phyloP scores from a whole-genome alignment of 2,113 vertebrate species.

The Lycaon pictus region DNA sequence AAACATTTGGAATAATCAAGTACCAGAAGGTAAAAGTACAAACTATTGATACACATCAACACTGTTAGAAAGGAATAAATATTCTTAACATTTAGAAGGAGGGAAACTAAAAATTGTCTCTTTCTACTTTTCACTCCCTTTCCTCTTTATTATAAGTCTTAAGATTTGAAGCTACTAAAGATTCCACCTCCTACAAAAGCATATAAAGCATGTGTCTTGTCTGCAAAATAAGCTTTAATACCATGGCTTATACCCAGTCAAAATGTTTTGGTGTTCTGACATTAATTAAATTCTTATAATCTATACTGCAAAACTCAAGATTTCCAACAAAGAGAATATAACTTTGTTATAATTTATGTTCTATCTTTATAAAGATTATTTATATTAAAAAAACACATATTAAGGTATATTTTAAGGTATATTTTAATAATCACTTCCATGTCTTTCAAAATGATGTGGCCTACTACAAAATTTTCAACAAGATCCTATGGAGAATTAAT shows the following conservation, averaged over 20 bases:
- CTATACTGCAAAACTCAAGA: background rate
- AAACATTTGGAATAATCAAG: constrained; percentile 46
- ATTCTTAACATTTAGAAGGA: background rate
- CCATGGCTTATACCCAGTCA: background rate
- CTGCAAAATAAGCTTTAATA: background rate
- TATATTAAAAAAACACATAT: background rate
- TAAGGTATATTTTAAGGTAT: background rate
- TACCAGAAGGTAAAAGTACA: background rate
- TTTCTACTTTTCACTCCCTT: constrained; percentile 37
- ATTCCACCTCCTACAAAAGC: background rate
- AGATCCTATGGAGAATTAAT: background rate
- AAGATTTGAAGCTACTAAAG: background rate
- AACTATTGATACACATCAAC: background rate
- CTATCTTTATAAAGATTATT: background rate
- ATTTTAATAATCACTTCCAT: constrained; percentile 44
- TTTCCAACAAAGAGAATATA: constrained; percentile 15
- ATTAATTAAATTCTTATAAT: background rate
- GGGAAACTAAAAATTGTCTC: background rate
- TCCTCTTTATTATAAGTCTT: constrained; percentile 24
- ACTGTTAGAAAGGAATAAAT: constrained; percentile 30
- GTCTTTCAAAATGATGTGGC: constrained; percentile 3
- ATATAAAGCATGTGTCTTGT: background rate
- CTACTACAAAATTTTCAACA: constrained; percentile 15
- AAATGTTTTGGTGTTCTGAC: background rate
- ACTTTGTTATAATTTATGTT: background rate